phyloP scores from a whole-genome alignment of 1,140 invertebrate species.

The silkworm (Bombyx mori) region DNA sequence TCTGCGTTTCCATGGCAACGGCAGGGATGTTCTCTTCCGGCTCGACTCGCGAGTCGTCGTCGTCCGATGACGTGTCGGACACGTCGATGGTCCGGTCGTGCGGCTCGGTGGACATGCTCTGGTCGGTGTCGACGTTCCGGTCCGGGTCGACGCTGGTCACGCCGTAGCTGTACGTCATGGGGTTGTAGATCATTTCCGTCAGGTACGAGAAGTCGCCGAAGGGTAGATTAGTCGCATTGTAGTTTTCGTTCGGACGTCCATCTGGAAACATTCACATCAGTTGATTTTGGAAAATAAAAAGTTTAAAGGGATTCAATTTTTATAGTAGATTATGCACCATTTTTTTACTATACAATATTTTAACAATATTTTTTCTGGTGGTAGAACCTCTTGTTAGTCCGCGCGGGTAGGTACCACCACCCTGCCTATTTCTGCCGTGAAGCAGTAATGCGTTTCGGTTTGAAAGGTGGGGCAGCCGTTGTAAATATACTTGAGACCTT shows the following conservation, averaged over 20 bases:
- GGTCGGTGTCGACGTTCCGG: slow-evolving; percentile 45
- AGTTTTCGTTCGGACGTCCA: slow-evolving; percentile 67
- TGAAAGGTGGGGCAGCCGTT: too few relatives aligned
- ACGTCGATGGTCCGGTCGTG: slow-evolving; percentile 56
- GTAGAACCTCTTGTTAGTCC: too few relatives aligned
- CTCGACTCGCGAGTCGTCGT: slow-evolving; percentile 38
- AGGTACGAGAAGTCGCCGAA: slow-evolving; percentile 73
- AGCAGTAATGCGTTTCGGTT: too few relatives aligned
- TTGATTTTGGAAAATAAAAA: too few relatives aligned
- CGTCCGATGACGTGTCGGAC: slow-evolving; percentile 50
- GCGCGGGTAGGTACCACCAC: too few relatives aligned
- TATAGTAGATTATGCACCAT: too few relatives aligned
- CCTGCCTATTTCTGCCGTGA: too few relatives aligned
- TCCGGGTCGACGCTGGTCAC: slow-evolving; percentile 53
- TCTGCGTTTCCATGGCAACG: slow-evolving; percentile 44
- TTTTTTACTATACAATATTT: too few relatives aligned
- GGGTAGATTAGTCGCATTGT: slow-evolving; percentile 71
- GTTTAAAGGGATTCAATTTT: too few relatives aligned
- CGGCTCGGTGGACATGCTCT: slow-evolving; percentile 26
- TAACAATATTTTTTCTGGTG: too few relatives aligned
- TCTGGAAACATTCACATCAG: slow-evolving; percentile 24
- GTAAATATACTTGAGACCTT: too few relatives aligned
- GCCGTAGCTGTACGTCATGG: slow-evolving; percentile 46
- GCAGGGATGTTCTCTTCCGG: slow-evolving; percentile 45
- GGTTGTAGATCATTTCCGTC: slow-evolving; percentile 69